Evolutionary conservation across 2,797 vertebrate species (phyloP), one percentile per base, ranked within the genome.

Genomic region (Sphenodon punctatus): DNA sequence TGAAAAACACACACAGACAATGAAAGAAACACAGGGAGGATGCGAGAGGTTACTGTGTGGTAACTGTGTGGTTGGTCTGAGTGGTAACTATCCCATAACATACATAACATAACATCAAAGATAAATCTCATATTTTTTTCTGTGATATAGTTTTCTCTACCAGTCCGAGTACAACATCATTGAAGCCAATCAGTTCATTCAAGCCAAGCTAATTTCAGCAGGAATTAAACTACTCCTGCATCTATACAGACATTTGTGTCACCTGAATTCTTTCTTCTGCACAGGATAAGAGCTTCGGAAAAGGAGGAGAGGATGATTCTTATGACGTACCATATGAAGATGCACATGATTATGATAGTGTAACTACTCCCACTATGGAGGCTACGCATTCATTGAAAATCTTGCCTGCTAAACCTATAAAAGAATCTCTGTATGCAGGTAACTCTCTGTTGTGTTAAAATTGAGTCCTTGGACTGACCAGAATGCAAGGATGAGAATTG

Each of bases 401-500:
- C 27, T 85, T 94, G 39, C 95, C 95, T 64, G 89, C 93, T 72
- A 88, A 59, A 65, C 94, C 94, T 27, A 80, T 89, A 19, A 85
- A 93, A 68, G 95, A 96, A 67, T 92, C 95, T 0, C 93, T 94
- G 86, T 95, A 96, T 2, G 93, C 92, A 92, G 95, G 95, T 96
- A 94, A 86, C 1, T 5, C 49, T 8, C 67, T 79, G 42, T 30
- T 82, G 16, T 73, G 30, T 8, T 6, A 32, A 65, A 81, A 72
- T 11, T 46, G 22, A 69, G 67, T 15, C 15, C 42, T 23, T 58
- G 11, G 12, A 32, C 20, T 58, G 36, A 36, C 20, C 58, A 42
- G 1, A 34, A 42, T 12, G 64, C 1, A 45, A 19, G 7, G 75
- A 34, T 5, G 48, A 15, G 53, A 48, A 3, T 64, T 23, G 46